phyloP scores from a whole-genome alignment of 2,888 invertebrate genomes.

The Labia minor region DNA sequence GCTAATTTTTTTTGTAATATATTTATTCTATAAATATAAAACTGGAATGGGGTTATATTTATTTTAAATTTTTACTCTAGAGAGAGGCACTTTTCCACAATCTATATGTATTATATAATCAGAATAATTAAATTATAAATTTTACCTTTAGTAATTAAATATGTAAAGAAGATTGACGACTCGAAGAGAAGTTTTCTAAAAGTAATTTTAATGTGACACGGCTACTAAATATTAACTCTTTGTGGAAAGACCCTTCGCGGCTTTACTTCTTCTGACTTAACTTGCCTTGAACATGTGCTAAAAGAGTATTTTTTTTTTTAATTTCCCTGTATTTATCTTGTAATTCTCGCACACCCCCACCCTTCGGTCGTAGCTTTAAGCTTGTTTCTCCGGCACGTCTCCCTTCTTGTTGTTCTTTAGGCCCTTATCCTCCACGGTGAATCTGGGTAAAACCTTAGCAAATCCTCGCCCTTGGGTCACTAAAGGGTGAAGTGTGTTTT shows the following conservation, averaged over 20 bases:
- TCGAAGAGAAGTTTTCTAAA: too few relatives aligned
- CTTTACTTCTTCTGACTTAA: neutral
- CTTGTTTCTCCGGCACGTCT: neutral
- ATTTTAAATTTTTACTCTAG: too few relatives aligned
- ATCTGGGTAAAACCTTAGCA: conserved; percentile 1
- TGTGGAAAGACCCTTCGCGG: neutral
- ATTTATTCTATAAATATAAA: too few relatives aligned
- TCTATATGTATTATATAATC: too few relatives aligned
- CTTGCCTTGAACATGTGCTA: neutral
- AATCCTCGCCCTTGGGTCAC: neutral
- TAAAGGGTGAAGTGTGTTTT: neutral
- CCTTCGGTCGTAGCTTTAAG: neutral
- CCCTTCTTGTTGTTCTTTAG: neutral
- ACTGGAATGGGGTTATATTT: too few relatives aligned
- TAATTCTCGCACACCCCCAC: neutral
- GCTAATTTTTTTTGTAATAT: too few relatives aligned
- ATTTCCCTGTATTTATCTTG: conserved; percentile 1
- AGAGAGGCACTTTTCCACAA: too few relatives aligned
- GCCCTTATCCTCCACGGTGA: neutral
- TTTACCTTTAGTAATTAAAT: too few relatives aligned
- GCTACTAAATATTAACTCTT: neutral
- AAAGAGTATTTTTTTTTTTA: conserved; percentile 7
- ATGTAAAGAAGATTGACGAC: too few relatives aligned
- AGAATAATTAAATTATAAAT: too few relatives aligned
- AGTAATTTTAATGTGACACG: neutral